Base-by-base conservation (phyloP, 2,888 invertebrate genomes). In the Sabellastarte sp. region DNA sequence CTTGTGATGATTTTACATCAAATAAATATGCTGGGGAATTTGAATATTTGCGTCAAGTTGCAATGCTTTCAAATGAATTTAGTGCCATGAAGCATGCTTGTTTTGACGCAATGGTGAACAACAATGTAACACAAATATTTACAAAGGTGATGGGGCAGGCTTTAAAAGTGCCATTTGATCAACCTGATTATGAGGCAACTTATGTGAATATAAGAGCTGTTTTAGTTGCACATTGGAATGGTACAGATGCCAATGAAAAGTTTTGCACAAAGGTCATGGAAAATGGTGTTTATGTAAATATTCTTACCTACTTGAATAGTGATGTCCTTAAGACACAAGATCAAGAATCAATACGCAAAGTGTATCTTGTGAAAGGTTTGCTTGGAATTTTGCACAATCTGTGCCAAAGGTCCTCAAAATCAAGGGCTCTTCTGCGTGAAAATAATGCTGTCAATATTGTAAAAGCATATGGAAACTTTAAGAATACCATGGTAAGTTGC, bases 301-400 rank as follows among this genome's bases (percentile, higher is more conserved):
- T 67, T 5, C 51, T 64, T 31, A 32, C 24, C 5, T 67, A 53
- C 32, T 30, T 67, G 3, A 50, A 56, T 15, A 10, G 60, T 51
- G 50, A 53, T 5, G 41, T 55, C 1, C 51, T 66, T 28, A 63
- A 50, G 31, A 57, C 66, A 24, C 28, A 52, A n/a, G 26, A 50
- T 15, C 50, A 63, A 56, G 26, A 51, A 2, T 41, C 51, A 20
- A 52, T 55, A 29, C 56, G 51, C 15, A 50, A 30, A 32, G 32
- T 67, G 32, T 69, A 67, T 55, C 62, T 69, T 50, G 68, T 74
- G 5, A 77, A 78, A 59, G 73, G 77, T 29, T 61, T 76, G 33
- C 67, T 79, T 4, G 79, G 80, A 26, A 74, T 77, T 26, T 64
- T 68, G n/a, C 65, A 68, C 33, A 68, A 68, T 32, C 20, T 76